phyloP scores from a whole-genome alignment of 2,888 invertebrate species.

The Tachina fera region DNA sequence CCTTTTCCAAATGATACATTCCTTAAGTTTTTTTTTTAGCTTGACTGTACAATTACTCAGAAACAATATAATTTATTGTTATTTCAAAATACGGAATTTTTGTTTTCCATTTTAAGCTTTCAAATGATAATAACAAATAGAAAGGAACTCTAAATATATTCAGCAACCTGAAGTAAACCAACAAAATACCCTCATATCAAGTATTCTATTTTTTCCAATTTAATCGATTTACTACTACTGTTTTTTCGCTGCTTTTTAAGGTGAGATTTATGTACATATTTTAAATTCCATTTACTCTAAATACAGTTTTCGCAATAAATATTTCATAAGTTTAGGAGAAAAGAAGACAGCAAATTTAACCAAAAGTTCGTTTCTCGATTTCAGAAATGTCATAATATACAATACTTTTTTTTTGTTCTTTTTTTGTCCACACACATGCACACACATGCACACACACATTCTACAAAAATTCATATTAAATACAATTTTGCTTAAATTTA shows the following conservation, averaged over 20 bases:
- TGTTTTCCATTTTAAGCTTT: not conserved
- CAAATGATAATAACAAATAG: constrained; percentile 20
- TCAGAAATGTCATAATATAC: constrained; percentile 13
- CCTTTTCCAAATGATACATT: not conserved
- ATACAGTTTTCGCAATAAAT: constrained; percentile 57
- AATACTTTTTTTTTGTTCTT: not conserved
- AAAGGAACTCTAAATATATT: constrained; percentile 49
- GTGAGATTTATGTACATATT: constrained; percentile 49
- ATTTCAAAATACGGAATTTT: constrained; percentile 10
- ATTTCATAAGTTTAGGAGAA: constrained; percentile 20
- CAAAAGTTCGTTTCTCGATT: not conserved
- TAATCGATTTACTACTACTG: constrained; percentile 26
- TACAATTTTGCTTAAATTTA: constrained; percentile 27
- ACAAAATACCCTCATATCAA: constrained; percentile 14
- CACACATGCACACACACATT: not conserved
- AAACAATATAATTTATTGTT: too few species aligned
- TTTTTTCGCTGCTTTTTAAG: not conserved
- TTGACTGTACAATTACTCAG: too few species aligned
- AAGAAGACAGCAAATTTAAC: not conserved
- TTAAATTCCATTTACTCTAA: constrained; percentile 60
- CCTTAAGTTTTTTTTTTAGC: too few species aligned
- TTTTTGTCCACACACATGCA: not conserved
- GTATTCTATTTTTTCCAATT: constrained; percentile 1
- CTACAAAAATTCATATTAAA: constrained; percentile 4
- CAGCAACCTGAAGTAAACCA: constrained; percentile 26